Conservation (phyloP, 2,113 vertebrate genomes). For the Colossoma macropomum region DNA sequence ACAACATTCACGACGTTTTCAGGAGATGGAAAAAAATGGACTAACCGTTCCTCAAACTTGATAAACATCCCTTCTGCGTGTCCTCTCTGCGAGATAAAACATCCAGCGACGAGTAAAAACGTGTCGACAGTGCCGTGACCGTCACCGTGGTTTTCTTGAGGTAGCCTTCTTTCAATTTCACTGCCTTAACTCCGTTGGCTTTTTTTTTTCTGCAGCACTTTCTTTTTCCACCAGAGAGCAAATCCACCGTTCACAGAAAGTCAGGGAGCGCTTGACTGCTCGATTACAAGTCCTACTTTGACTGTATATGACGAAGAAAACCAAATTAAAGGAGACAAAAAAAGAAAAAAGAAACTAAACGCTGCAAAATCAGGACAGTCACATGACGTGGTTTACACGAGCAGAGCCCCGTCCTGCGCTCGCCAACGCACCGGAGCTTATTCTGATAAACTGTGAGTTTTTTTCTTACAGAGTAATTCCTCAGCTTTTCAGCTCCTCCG, state of each 20-base stretch:
- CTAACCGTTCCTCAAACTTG: conserved; percentile 47
- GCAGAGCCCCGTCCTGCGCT: not conserved
- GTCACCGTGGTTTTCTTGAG: not conserved
- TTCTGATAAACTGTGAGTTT: not conserved
- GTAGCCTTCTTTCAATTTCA: not conserved
- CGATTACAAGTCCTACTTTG: conserved; percentile 34
- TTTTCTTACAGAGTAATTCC: not conserved
- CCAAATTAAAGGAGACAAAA: conserved; percentile 17
- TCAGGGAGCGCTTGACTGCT: no score
- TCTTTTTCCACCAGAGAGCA: not conserved
- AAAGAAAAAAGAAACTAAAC: conserved; percentile 30
- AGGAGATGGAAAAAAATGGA: not conserved
- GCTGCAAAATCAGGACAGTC: conserved; percentile 25
- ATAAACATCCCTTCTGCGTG: conserved; percentile 28
- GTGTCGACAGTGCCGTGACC: conserved; percentile 1
- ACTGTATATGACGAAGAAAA: conserved; percentile 28
- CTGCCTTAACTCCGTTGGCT: not conserved
- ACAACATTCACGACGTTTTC: not conserved
- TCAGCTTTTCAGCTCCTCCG: not conserved
- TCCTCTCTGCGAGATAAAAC: not conserved
- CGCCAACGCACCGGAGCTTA: not conserved
- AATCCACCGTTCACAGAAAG: conserved; percentile 21
- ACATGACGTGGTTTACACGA: conserved; percentile 43
- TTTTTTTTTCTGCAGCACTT: not conserved
- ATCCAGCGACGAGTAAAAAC: not conserved